Percentiles rank a stretch among this genome's conserved stretches.
Evolutionary conservation across 2,113 vertebrate species (phyloP).

Genomic region (Perognathus longimembris): DNA sequence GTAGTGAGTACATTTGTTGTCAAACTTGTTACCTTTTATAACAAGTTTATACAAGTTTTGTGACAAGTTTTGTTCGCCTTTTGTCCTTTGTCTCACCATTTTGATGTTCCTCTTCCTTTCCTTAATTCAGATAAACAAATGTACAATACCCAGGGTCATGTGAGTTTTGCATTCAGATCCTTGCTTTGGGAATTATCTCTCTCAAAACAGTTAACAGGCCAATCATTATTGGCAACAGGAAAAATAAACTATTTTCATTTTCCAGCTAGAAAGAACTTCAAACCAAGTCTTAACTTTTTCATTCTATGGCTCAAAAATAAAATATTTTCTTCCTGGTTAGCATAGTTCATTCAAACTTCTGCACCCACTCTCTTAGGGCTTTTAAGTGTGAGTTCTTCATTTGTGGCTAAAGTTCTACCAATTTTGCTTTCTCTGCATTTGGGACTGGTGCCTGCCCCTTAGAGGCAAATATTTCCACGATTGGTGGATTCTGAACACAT

Average conservation of each 20-base stretch:
- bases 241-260: slow-evolving; percentile 41
- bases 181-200: slow-evolving; percentile 11
- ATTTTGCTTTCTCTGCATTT: not conserved
- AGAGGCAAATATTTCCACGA: not conserved
- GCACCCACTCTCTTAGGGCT: not conserved
- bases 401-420: not conserved
- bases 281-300: slow-evolving; percentile 36
- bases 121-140: no score
- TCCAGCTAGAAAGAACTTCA: not conserved
- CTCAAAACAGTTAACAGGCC: slow-evolving; percentile 28
- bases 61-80: no score
- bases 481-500: not conserved
- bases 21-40: no score
- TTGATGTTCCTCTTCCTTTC: no score
- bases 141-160: no score
- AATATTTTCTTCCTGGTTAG: not conserved
- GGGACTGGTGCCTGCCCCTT: not conserved
- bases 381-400: not conserved
- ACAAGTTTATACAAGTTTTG: no score
- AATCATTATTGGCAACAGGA: slow-evolving; percentile 45
- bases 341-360: not conserved
- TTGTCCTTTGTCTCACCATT: no score
- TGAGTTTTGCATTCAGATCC: not conserved
- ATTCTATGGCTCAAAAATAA: slow-evolving; percentile 16
- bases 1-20: no score